Evolutionary conservation across 2,797 vertebrate species (phyloP), one percentile per base, ranked within the genome.

Genomic region (Serranus cabrilla): DNA sequence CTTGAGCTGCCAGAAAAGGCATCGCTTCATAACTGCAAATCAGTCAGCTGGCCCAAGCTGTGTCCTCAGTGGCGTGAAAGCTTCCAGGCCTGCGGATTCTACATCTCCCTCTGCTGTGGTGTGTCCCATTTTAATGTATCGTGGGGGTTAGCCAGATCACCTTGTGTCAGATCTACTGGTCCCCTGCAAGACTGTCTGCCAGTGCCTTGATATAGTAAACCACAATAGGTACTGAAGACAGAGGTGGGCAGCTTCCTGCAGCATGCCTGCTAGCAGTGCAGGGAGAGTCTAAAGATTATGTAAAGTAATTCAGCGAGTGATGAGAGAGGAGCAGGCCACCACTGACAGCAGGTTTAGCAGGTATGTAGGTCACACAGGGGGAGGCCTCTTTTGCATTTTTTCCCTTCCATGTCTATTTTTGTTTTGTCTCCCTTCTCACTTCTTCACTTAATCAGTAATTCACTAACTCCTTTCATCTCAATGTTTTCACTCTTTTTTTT

Each of bases 301-400:
- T 93, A 91, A 95, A 95, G 91, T 93, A 89, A 92, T 93, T 94
- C 87, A 86, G 82, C 66, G 68, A 86, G 91, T 92, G 93, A 92
- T 92, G 89, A 83, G 91, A 92, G 88, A 90, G 66, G 89, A 88
- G 78, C 84, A 83, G 89, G 93, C 90, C 87, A 84, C 82, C 87
- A 85, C 89, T 94, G 94, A 94, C 93, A 93, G 93, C 89, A 89
- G 89, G 86, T 94, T 91, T 92, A 90, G 88, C 78, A 89, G 90
- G 92, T 93, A 93, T 93, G 90, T 93, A 93, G 94, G 94, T 93
- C 94, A 93, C 90, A 87, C 90, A 89, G 89, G 87, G 87, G 91
- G 93, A 87, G 90, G 82, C 78, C 86, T 90, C 87, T 82, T 92
- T 89, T 91, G 89, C 90, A 91, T 90, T 92, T 82, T 50, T 65